Conservation (phyloP, 2,113 vertebrate species). For the Plestiodon gilberti region DNA sequence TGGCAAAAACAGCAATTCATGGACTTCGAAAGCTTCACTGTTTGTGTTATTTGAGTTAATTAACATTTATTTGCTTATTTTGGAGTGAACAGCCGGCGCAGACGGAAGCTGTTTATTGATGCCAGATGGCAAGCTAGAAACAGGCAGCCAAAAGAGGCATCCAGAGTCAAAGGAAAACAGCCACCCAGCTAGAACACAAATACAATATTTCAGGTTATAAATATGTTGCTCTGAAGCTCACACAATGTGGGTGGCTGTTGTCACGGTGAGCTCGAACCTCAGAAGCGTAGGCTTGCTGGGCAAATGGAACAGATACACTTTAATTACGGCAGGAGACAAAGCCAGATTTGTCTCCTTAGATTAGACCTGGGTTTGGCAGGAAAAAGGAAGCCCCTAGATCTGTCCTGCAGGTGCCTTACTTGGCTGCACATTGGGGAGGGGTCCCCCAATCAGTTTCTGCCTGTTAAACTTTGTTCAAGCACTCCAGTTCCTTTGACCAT, state of each 20-base stretch:
- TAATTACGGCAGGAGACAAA: too few relatives aligned
- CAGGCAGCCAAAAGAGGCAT: conserved; percentile 17
- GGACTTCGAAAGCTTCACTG: not conserved
- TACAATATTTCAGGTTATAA: not conserved
- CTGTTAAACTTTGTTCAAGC: not conserved
- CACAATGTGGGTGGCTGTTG: not conserved
- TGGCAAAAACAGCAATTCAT: not conserved
- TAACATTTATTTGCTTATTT: conserved; percentile 11
- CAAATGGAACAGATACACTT: too few relatives aligned
- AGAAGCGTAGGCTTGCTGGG: not conserved
- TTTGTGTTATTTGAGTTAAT: conserved; percentile 15
- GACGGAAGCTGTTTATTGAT: not conserved
- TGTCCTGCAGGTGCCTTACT: not conserved
- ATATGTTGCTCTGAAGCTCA: not conserved
- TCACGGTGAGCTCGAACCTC: not conserved
- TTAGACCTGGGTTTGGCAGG: not conserved
- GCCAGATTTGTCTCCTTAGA: not conserved
- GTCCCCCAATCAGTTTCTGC: not conserved
- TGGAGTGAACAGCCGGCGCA: not conserved
- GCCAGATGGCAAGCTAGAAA: not conserved
- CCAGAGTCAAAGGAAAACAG: not conserved
- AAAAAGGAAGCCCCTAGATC: not conserved
- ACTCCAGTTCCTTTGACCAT: not conserved
- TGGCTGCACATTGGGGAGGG: not conserved
- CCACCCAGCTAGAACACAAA: not conserved